Evolutionary conservation across 2,888 invertebrate genomes (phyloP), one percentile per base, ranked within the genome.

Genomic region (Aleiodes alternator): DNA sequence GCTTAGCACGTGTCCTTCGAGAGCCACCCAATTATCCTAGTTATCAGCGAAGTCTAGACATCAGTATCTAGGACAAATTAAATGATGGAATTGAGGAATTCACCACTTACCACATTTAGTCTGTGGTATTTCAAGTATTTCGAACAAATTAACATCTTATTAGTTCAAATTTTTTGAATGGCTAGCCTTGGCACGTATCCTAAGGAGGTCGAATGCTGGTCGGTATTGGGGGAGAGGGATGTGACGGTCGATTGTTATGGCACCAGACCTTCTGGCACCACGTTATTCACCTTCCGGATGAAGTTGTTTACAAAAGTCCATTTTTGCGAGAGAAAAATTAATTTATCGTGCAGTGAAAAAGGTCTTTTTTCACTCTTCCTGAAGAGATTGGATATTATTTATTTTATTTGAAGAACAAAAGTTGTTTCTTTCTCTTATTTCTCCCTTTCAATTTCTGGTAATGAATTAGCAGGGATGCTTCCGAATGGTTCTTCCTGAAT

Each of bases 181-280:
- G 31, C 51, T 73, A 50, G 53, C 73, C 73, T 73, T 73, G 73
- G 73, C 57, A 73, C 59, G 50, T 73, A 64, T 69, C 14, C n/a
- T 59, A 43, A 34, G 59, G 31, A 56, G 50, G 43, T 48, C 43
- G 64, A 64, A n/a, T 48, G 38, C 38, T 64, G 50, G 1, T 8
- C 16, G 55, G 57, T 11, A 51, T 66, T 16, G 74, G 43, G 34
- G 57, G 23, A 23, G 9, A 16, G 64, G 43, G 14, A 23, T 43
- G 64, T 59, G 69, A 61, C 76, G 78, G 74, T 78, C 74, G 73
- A 75, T 43, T 64, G 64, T 57, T 61, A 69, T 70, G 69, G 66
- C 69, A 43, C 66, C 69, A 69, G 72, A 57, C 72, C 69, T 76
- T 74, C 73, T 74, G 73, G 73, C 73, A 74, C 73, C 73, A 59